These are phyloP conservation scores for Periphyllus acericola DNA, from an alignment of 2,888 invertebrate species.

Conservation along the genomic window DNA sequence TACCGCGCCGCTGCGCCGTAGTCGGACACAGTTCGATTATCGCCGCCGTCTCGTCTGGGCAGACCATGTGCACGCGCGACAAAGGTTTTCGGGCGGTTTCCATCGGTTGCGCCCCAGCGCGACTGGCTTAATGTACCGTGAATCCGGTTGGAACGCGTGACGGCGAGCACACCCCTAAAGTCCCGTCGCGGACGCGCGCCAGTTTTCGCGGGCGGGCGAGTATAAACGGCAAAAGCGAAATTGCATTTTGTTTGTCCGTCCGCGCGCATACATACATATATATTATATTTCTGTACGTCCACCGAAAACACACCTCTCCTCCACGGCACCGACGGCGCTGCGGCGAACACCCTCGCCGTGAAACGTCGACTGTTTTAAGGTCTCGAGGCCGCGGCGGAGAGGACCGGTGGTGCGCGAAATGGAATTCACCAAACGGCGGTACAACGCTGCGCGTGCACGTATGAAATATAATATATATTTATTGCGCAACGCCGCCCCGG, in stretches of 20 bases:
- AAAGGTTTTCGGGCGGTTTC: slow-evolving; percentile 28
- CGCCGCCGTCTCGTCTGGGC: too few relatives aligned
- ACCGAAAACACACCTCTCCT: not conserved
- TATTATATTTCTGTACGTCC: not conserved
- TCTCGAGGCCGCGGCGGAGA: too few relatives aligned
- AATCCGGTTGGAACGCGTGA: slow-evolving; percentile 56
- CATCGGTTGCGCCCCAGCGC: slow-evolving; percentile 18
- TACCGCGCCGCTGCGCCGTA: too few relatives aligned
- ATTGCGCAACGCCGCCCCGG: too few relatives aligned
- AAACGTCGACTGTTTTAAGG: not conserved
- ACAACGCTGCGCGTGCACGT: too few relatives aligned
- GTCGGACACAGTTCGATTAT: too few relatives aligned
- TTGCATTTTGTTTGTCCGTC: slow-evolving; percentile 44
- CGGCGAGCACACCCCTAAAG: not conserved
- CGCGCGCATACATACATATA: not conserved
- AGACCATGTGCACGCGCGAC: not conserved
- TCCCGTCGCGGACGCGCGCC: not conserved
- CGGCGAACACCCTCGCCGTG: not conserved
- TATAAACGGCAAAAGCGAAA: slow-evolving; percentile 20
- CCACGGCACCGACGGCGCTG: not conserved
- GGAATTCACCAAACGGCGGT: slow-evolving; percentile 22
- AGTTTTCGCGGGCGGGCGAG: not conserved
- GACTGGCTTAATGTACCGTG: slow-evolving; percentile 51
- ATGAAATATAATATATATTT: too few relatives aligned
- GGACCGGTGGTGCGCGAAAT: not conserved